Evolutionary conservation across 64 coral and sea anemone genomes (phyloP), one percentile per base, ranked within the genome.

Genomic region (Anthopleura sola): DNA sequence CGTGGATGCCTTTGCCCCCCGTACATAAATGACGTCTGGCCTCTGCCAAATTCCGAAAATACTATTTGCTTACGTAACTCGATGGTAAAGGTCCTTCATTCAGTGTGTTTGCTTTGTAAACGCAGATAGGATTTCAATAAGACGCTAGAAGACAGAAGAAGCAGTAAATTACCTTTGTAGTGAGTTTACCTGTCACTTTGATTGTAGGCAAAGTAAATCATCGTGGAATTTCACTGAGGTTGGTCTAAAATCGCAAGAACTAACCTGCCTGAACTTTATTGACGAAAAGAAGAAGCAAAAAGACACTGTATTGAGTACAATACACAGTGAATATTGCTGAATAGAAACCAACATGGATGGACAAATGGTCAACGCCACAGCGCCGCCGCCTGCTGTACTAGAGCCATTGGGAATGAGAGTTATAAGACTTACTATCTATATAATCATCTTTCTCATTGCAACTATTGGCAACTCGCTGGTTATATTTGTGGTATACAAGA

Each of bases 401-500:
- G 90, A 92, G 60, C 90, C 90, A 20, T 68, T 92, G 33, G 85
- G 78, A 11, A 83, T 92, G 55, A 71, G 90, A 58, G 85, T 92
- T 36, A 68, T 92, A 83, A 85, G 90, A 21, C 79, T 92, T 1
- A 81, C 90, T 6, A 37, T 87, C 28, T 92, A 92, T 38, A 83
- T 92, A 26, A 87, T 92, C 58, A 92, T 92, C 60, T 92, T 92
- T 76, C 48, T 92, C 39, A 74, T 92, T 60, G 90, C 90, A n/a
- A 87, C 85, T 7, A 68, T 87, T 87, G 90, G 90, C 47, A 92
- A 92, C 66, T 86, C 90, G 57, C 79, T 92, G 36, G 90, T 92
- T 48, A 87, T 92, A 29, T 92, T 92, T 33, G 90, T 92, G 79
- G 90, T 92, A 26, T 92, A 92, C 85, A 92, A 92, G 69, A 92